These are phyloP conservation scores for Hippotragus niger DNA, from an alignment of 2,113 vertebrate species.

Conservation along the genomic window DNA sequence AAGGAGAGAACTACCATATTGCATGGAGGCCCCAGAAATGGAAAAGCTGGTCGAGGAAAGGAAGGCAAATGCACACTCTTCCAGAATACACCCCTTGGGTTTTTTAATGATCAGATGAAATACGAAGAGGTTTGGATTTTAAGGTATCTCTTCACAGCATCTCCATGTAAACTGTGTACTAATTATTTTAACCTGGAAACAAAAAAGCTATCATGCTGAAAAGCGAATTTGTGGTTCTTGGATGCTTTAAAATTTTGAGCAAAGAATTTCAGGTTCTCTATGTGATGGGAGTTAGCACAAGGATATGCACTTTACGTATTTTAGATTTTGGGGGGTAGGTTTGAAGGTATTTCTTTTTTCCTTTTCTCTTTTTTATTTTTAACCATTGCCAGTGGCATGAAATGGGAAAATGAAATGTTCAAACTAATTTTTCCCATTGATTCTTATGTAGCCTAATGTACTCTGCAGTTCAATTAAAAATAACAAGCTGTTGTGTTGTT, in stretches of 20 bases:
- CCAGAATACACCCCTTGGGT: neutral
- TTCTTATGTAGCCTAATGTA: slow-evolving; percentile 54
- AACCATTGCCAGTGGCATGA: neutral
- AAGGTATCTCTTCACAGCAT: neutral
- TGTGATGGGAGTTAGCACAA: neutral
- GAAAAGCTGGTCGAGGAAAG: slow-evolving; percentile 38
- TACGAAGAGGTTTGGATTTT: neutral
- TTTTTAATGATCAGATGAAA: slow-evolving; percentile 39
- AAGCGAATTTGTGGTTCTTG: neutral
- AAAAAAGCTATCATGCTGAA: neutral
- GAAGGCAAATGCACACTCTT: neutral
- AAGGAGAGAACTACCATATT: slow-evolving; percentile 18
- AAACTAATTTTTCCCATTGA: slow-evolving; percentile 69
- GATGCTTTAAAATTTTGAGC: neutral
- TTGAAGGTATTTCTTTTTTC: neutral
- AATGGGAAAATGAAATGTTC: slow-evolving; percentile 67
- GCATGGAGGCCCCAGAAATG: neutral
- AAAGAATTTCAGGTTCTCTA: neutral
- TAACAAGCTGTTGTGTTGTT: slow-evolving; percentile 66
- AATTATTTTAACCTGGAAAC: neutral
- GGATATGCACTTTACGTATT: neutral
- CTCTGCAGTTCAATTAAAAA: slow-evolving; percentile 75
- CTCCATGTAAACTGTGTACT: neutral
- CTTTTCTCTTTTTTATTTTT: neutral
- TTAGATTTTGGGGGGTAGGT: neutral